Evolutionary conservation across 2,888 invertebrate genomes (phyloP).

Genomic region (Bombylius major): DNA sequence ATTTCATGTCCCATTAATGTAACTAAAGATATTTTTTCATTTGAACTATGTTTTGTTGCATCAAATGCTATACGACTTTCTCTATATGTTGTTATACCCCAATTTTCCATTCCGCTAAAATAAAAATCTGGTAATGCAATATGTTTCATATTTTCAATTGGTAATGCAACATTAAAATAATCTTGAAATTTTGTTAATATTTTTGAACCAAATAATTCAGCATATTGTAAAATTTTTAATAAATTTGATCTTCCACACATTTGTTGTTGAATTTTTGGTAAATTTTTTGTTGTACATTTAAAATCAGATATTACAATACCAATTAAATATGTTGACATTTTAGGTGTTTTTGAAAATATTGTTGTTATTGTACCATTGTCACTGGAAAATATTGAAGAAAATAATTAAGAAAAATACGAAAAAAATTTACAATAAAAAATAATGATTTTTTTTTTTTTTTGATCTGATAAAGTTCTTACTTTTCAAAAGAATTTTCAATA

Average conservation of each 20-base stretch:
- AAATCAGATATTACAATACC: conserved; percentile 63
- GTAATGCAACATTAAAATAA: conserved; percentile 10
- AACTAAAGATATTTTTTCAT: conserved; percentile 28
- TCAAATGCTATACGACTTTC: conserved; percentile 22
- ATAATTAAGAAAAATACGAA: not conserved
- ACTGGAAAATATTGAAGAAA: conserved; percentile 33
- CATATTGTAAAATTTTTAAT: conserved; percentile 45
- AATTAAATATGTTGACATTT: conserved; percentile 68
- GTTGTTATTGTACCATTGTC: not conserved
- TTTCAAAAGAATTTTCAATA: too few species aligned
- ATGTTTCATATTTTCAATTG: conserved; percentile 27
- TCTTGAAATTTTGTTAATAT: not conserved
- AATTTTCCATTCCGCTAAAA: conserved; percentile 81
- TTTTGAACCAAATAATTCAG: conserved; percentile 27
- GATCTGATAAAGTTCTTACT: not conserved
- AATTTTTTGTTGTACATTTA: conserved; percentile 6
- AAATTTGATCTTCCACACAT: conserved; percentile 4
- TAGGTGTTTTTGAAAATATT: conserved; percentile 34
- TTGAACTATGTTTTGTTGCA: too few species aligned
- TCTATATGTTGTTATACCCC: conserved; percentile 65
- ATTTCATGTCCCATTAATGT: conserved; percentile 46
- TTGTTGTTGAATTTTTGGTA: not conserved
- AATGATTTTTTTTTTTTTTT: too few species aligned
- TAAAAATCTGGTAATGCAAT: conserved; percentile 67
- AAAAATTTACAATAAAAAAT: too few species aligned